These are phyloP conservation scores for Drosophila seclusa DNA, from an alignment of 2,888 invertebrate species.

Conservation along the genomic window DNA sequence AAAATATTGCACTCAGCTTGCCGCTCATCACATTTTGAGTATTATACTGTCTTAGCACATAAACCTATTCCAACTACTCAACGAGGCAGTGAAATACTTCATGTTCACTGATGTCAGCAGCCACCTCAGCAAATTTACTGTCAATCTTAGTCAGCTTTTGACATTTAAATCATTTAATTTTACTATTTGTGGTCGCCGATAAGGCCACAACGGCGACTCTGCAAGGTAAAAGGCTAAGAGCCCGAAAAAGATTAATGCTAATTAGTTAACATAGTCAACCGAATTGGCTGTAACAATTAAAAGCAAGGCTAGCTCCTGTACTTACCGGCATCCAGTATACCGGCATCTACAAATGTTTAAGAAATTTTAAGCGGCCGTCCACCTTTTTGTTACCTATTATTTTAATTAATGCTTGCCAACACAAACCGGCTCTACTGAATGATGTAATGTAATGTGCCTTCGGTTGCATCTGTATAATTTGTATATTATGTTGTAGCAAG, in stretches of 20 bases:
- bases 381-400: constrained; percentile 3
- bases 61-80: constrained; percentile 14
- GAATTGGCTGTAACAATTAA: constrained; percentile 1
- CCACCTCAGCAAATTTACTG: constrained; percentile 12
- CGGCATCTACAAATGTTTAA: neutral
- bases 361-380: too few relatives aligned
- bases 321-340: neutral
- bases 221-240: neutral
- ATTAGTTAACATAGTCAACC: constrained; percentile 5
- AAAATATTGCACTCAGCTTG: neutral
- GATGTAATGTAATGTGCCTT: constrained; percentile 10
- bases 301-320: constrained; percentile 3
- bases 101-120: constrained; percentile 43
- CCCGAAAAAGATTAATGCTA: constrained; percentile 1
- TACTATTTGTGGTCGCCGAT: neutral
- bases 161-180: constrained; percentile 10
- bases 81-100: constrained; percentile 9
- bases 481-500: neutral
- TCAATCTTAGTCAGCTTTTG: constrained; percentile 19
- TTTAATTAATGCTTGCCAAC: constrained; percentile 12
- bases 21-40: neutral
- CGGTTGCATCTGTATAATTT: constrained; percentile 9
- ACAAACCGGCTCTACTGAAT: neutral
- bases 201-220: neutral
- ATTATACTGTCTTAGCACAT: constrained; percentile 19